Base-by-base conservation (phyloP, 2,797 vertebrate species). In the Centroberyx gerrardi region DNA sequence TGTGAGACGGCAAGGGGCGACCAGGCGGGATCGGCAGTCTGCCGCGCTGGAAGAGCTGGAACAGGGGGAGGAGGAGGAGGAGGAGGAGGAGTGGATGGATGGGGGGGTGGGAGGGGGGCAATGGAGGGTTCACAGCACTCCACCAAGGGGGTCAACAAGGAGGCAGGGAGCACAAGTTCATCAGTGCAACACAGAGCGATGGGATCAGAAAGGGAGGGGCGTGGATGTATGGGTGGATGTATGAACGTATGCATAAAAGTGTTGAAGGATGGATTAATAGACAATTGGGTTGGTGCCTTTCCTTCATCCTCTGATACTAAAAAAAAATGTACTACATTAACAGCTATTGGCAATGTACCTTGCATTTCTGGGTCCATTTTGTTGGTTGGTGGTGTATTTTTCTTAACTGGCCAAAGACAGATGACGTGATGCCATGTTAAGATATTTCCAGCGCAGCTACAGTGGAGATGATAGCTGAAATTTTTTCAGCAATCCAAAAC, bases 161-260 rank as follows among this genome's bases (percentile, higher is more conserved):
- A 96, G 96, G 92, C 96, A 97, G 92, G 87, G 92, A 93, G 93
- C 94, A 96, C 92, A 95, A 96, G 95, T 96, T 97, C 95, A 96
- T 76, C 66, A 59, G 87, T 68, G 84, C 74, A 63, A 62, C 40
- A 61, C 64, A 44, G 74, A 62, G 49, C 51, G 81, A 78, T 40
- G 68, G 62, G 68, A 78, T 76, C 51, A 72, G 63, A 49, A 72
- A 63, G 61, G 70, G 67, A 74, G 54, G 56, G 53, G 63, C 44
- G 71, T 18, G 59, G 59, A 33, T 40, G 46, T 46, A 55, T 67
- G 62, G 76, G 80, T 78, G 72, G 18, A 29, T 27, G 14, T 28
- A 62, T 42, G 31, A 29, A 58, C 31, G 68, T 40, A 75, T 18
- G 56, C 8, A 49, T 54, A 65, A 56, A 68, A 36, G 49, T 53